Evolutionary conservation across 2,797 vertebrate genomes (phyloP), one percentile per base, ranked within the genome.

Genomic region (Clarias fuscus): DNA sequence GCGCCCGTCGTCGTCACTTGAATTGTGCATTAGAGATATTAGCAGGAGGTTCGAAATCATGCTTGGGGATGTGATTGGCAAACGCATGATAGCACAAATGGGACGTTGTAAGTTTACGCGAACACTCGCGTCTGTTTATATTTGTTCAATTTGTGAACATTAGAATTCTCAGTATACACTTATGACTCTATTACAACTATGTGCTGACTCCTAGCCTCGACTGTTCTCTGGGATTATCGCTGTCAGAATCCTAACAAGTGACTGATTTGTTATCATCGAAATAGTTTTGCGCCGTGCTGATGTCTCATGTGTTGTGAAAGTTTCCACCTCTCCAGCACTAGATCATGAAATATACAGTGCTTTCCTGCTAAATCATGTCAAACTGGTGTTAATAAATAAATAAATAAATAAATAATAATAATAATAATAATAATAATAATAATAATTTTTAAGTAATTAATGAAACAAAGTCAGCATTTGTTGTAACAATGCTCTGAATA

Each of bases 11-110:
- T 84, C 68, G 30, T 84, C 33, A 62, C n/a, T 58, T 53, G 24
- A 75, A 75, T 62, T 61, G 37, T 79, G 33, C 70, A 62, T 64
- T 72, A 75, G 70, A 20, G 82, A 30, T 84, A 73, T 62, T 43
- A 73, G 82, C 70, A 62, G 82, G 70, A 43, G 43, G 30, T 88
- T 87, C 8, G 86, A 85, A 67, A 67, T 48, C 48, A 67, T 18
- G 62, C 78, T 27, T 27, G 6, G 33, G 40, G 58, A 58, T 40
- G 59, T 43, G 59, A 81, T 43, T 64, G 37, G 18, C 59, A 65
- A 81, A 81, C 43, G 58, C 30, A 37, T 24, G 76, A 24, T 4
- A 62, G 58, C 56, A 65, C 24, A 30, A 27, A 2, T 4, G 10
- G 61, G 20, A 62, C 7, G 22, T 8, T 24, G 18, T 8, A 22